Base-by-base conservation (phyloP, 1,140 invertebrate genomes). In the Hypsibius dujardini region DNA sequence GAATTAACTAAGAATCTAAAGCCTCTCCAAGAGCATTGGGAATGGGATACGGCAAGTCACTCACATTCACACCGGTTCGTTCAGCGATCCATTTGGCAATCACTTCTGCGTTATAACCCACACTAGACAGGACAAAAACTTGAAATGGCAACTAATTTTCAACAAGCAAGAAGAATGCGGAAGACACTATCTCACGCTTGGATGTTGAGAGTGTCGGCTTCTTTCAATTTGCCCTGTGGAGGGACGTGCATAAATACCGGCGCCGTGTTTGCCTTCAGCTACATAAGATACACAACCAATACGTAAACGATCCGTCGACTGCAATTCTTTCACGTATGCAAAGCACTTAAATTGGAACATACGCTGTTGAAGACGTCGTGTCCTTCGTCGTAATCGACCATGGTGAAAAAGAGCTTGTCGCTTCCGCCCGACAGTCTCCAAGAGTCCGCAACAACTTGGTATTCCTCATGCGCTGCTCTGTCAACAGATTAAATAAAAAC, bases 231-330 rank as follows among this genome's bases (percentile, higher is more conserved):
- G 46, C 92, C 92, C 82, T 97, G 97, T 0, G 95, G 84, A 71
- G 95, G 94, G 79, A 98, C 98, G 82, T 97, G 95, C 84, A 98
- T 95, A 75, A 98, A 95, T 0, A 97, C 90, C 15, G 95, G 95
- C 7, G 95, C 95, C 69, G 94, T 95, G 80, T 94, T 97, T 28
- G 97, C 79, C 73, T 88, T 87, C 77, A 98, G 82, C 90, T 93
- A 79, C 60, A 84, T 84, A 73, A 59, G 73, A 78, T 76, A 73
- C 12, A 67, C 42, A 67, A n/a, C n/a, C n/a, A n/a, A n/a, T n/a
- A n/a, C n/a, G n/a, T n/a, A n/a, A n/a, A n/a, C n/a, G n/a, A n/a
- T n/a, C n/a, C n/a, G n/a, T n/a, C n/a, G n/a, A n/a, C n/a, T n/a
- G n/a, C n/a, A n/a, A n/a, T n/a, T n/a, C n/a, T n/a, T n/a, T n/a